phyloP scores from a whole-genome alignment of 2,113 vertebrate species.

The Paedocypris sp. region DNA sequence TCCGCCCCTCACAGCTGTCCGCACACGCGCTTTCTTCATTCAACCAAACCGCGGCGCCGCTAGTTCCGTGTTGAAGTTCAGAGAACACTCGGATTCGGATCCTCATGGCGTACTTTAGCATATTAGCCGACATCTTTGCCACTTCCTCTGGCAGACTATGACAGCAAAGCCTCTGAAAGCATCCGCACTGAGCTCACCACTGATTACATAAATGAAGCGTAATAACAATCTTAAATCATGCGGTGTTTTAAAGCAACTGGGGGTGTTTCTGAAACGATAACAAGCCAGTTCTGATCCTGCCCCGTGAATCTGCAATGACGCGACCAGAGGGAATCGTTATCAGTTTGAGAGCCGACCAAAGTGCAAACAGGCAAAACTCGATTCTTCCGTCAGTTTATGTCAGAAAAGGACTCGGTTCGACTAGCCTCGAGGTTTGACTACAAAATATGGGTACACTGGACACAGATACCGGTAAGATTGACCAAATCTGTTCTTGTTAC shows the following conservation, averaged over 20 bases:
- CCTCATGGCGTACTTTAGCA: background rate
- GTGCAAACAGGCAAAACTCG: slow-evolving; percentile 37
- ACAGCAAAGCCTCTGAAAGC: background rate
- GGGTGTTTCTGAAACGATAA: background rate
- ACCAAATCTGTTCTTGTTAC: too few species aligned
- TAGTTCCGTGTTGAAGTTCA: background rate
- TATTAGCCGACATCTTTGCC: background rate
- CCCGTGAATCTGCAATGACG: background rate
- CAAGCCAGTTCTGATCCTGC: background rate
- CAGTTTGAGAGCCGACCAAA: slow-evolving; percentile 53
- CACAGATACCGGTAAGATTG: background rate
- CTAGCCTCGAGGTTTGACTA: background rate
- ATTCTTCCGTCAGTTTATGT: slow-evolving; percentile 43
- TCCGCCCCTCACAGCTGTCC: background rate
- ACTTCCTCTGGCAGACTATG: background rate
- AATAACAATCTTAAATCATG: background rate
- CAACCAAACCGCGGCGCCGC: background rate
- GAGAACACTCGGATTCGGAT: background rate
- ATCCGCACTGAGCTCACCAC: background rate
- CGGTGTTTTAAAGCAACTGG: background rate
- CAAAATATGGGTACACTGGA: slow-evolving; percentile 23
- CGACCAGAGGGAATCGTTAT: slow-evolving; percentile 52
- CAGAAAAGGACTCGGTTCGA: slow-evolving; percentile 22
- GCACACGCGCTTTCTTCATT: background rate
- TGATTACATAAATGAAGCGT: background rate